phyloP scores from a whole-genome alignment of 2,797 vertebrate species.

The Sphenopsis melanotis region DNA sequence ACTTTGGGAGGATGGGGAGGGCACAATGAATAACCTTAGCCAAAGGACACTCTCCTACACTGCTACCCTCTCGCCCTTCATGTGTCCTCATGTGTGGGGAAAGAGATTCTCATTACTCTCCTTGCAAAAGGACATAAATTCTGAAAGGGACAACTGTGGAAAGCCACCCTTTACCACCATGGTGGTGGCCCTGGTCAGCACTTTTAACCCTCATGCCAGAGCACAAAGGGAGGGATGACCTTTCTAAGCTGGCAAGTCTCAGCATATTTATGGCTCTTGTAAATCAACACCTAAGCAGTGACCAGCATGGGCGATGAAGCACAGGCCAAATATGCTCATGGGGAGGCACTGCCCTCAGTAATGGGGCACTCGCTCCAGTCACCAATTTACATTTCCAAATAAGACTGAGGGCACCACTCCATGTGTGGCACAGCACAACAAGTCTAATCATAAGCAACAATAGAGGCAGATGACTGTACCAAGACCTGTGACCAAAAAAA shows the following conservation, averaged over 20 bases:
- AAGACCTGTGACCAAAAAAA: constrained; percentile 53
- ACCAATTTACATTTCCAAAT: constrained; percentile 27
- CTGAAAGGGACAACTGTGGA: not conserved
- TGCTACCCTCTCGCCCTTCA: no score
- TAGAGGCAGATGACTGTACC: not conserved
- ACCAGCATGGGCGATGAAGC: not conserved
- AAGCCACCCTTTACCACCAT: not conserved
- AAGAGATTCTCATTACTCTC: not conserved
- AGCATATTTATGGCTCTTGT: not conserved
- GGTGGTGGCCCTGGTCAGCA: not conserved
- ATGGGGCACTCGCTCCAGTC: not conserved
- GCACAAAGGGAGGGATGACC: constrained; percentile 1
- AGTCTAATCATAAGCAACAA: constrained; percentile 9
- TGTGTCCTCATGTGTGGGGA: not conserved
- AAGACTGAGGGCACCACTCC: not conserved
- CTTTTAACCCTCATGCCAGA: not conserved
- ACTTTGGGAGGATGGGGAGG: not conserved
- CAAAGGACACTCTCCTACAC: not conserved
- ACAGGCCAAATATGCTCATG: not conserved
- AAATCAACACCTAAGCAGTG: constrained; percentile 9
- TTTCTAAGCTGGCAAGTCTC: not conserved
- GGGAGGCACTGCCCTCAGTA: not conserved
- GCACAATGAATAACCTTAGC: not conserved
- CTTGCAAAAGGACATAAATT: not conserved
- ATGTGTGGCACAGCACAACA: not conserved